These are phyloP conservation scores for Limanda limanda DNA, from an alignment of 2,113 vertebrate genomes.

Conservation along the genomic window DNA sequence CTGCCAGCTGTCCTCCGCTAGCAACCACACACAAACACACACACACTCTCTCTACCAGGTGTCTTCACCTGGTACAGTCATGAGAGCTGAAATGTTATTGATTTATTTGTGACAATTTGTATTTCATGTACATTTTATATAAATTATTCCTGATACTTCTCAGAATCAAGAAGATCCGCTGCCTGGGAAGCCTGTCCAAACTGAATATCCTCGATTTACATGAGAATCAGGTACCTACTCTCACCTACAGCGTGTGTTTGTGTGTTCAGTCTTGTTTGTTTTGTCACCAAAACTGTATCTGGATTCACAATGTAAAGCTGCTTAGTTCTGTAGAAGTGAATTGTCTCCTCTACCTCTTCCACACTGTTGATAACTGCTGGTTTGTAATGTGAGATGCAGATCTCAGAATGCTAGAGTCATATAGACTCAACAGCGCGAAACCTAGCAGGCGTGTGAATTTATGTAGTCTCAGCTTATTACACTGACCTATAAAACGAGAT, in stretches of 20 bases:
- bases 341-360: not conserved
- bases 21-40: not conserved
- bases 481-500: not conserved
- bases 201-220: slow-evolving; percentile 96
- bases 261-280: not conserved
- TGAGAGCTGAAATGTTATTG: not conserved
- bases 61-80: not conserved
- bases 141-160: slow-evolving; percentile 51
- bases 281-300: not conserved
- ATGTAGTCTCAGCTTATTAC: not conserved
- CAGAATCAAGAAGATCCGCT: slow-evolving; percentile 92
- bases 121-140: not conserved
- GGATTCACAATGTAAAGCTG: not conserved
- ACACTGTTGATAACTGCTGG: not conserved
- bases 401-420: slow-evolving; percentile 6
- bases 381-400: not conserved
- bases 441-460: slow-evolving; percentile 1
- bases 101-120: not conserved
- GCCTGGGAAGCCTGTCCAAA: slow-evolving; percentile 86
- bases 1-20: too few relatives aligned
- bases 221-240: slow-evolving; percentile 90
- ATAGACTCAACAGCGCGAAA: slow-evolving; percentile 23
- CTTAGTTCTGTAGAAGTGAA: slow-evolving; percentile 2
- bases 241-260: not conserved
- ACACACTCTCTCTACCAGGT: not conserved